A percentile compares a stretch with the other conserved stretches of the same genome.
phyloP scores from a whole-genome alignment of 1,140 invertebrate species.

The Pentalonia nigronervosa region DNA sequence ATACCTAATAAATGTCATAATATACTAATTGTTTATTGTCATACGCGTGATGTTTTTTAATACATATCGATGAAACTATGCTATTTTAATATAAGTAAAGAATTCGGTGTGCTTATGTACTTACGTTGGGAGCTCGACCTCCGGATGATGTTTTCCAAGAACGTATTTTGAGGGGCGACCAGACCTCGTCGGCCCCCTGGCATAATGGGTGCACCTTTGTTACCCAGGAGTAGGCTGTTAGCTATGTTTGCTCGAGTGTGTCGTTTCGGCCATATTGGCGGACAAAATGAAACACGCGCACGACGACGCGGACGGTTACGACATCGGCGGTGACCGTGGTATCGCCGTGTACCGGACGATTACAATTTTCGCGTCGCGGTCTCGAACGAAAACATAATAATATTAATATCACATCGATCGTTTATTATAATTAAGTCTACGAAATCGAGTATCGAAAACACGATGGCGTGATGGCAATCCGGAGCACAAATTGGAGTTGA shows the following conservation, averaged over 20 bases:
- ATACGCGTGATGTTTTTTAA: not conserved
- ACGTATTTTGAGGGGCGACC: slow-evolving; percentile 99
- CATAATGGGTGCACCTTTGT: slow-evolving; percentile 71
- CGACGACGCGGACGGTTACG: not conserved
- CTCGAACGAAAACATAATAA: not conserved
- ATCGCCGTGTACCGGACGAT: not conserved
- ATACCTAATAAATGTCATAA: not conserved
- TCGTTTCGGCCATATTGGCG: slow-evolving; percentile 40
- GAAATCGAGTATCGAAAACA: not conserved
- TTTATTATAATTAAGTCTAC: not conserved
- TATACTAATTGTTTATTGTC: no score
- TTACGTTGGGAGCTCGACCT: slow-evolving; percentile 97
- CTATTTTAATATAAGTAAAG: not conserved
- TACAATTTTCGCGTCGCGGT: not conserved
- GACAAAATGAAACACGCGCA: not conserved
- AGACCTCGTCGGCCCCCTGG: slow-evolving; percentile 94
- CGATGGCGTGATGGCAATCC: not conserved
- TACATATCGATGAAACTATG: not conserved
- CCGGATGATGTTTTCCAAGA: slow-evolving; percentile 98
- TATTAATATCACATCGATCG: not conserved
- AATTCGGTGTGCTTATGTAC: slow-evolving; percentile 65
- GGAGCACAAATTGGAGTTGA: not conserved
- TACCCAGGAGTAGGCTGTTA: slow-evolving; percentile 57
- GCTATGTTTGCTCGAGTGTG: slow-evolving; percentile 50
- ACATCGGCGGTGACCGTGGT: not conserved